Evolutionary conservation across 2,888 invertebrate species (phyloP), one percentile per base, ranked within the genome.

Genomic region (Platycheirus albimanus): DNA sequence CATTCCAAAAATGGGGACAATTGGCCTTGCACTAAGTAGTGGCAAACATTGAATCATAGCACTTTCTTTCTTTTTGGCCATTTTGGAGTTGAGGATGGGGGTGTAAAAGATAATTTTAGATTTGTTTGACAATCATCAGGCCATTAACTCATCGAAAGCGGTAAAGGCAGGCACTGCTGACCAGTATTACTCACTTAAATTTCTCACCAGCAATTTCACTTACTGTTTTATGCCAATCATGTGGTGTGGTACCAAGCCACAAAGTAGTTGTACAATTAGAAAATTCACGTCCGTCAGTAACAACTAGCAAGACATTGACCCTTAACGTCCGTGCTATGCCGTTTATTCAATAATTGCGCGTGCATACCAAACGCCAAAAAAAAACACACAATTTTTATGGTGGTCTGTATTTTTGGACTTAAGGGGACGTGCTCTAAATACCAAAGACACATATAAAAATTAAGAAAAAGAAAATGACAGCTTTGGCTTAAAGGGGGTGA

Each of bases 11-110:
- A 76, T 56, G 76, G 47, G 80, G 80, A 70, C 80, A 81, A 45
- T 79, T 72, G 58, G 11, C 74, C 41, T 58, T 38, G 58, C 58
- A 58, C 24, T 41, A 15, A 38, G 41, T 15, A 61, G 67, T 20
- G 17, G 51, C 38, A 56, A 24, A 13, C 75, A 75, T 81, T 71
- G 80, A 76, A 64, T 81, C 80, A 81, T 66, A 81, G 13, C 80
- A 81, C 80, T 81, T 81, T 81, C 80, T 81, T 76, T 76, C 51
- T 56, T 67, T 76, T 81, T 71, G 66, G 76, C 41, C 38, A 41
- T 13, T 10, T 0, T 51, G 3, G 7, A 13, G 15, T n/a, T 15
- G 15, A 24, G 74, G 63, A 41, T 49, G 67, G 76, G 76, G 69
- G 69, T 33, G 51, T 45, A 36, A n/a, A n/a, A n/a, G n/a, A n/a